phyloP scores from a whole-genome alignment of 2,888 invertebrate species.

The Nymphalis polychloros region DNA sequence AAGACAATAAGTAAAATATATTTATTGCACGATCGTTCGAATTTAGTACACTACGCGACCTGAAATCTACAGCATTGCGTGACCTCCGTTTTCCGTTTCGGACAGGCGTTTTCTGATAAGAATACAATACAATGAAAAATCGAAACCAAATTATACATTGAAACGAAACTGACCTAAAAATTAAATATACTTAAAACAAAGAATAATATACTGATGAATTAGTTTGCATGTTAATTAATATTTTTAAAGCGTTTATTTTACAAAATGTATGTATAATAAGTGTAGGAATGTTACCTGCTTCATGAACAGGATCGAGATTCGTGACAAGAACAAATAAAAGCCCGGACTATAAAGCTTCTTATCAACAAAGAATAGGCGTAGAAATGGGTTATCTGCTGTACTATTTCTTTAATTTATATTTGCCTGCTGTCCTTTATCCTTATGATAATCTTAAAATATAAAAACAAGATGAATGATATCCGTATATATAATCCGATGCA shows the following conservation, averaged over 20 bases:
- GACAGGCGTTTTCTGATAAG: conserved; percentile 35
- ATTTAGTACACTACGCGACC: conserved; percentile 21
- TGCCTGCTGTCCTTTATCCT: conserved; percentile 1
- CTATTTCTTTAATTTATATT: conserved; percentile 44
- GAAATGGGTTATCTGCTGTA: conserved; percentile 59
- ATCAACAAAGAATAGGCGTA: conserved; percentile 59
- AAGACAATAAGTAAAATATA: not conserved
- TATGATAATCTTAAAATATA: not conserved
- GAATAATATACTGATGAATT: conserved; percentile 12
- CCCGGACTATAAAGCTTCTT: conserved; percentile 63
- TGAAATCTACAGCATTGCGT: conserved; percentile 35
- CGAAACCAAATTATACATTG: conserved; percentile 3
- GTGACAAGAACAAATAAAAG: conserved; percentile 73
- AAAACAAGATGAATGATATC: not conserved
- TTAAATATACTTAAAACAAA: not conserved
- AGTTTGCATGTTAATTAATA: conserved; percentile 21
- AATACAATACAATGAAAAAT: conserved; percentile 23
- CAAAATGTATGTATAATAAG: conserved; percentile 17
- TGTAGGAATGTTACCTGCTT: conserved; percentile 27
- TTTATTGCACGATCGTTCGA: conserved; percentile 8
- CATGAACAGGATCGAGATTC: conserved; percentile 51
- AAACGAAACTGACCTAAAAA: conserved; percentile 31
- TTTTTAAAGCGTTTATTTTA: not conserved
- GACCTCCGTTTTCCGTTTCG: conserved; percentile 36
- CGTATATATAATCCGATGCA: not conserved